Evolutionary conservation across 30 jellyfish, hydroid and myxozoan species (phyloP), one percentile per base, ranked within the genome.

Genomic region (Nemopilema nomurai): DNA sequence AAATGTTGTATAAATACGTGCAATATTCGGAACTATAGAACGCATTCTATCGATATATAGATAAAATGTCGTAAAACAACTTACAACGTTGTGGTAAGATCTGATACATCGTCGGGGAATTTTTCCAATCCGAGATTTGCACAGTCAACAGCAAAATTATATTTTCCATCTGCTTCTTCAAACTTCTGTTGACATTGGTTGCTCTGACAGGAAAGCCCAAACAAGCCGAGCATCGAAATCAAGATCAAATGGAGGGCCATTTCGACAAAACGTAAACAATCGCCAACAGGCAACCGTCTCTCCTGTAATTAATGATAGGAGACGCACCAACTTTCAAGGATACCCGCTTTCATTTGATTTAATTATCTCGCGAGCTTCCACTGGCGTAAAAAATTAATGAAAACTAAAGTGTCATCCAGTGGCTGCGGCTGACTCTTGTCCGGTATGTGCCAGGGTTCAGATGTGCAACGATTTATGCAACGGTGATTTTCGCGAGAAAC

Each of bases 51-150:
- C 29, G 7, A 4, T 63, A 18, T 3, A 63, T 3, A 63, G 30
- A 62, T 6, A 76, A 13, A 25, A 62, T 22, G 53, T 18, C 18
- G 26, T 18, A 20, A 31, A 28, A 23, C 6, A 70, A 85, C 99
- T 95, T 83, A 95, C 99, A 95, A 67, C 28, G 81, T 83, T 13
- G 97, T 85, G 0, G 99, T 91, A 50, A 90, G 79, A 26, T 76
- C 91, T 30, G 96, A 89, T 26, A 95, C 17, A 32, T 78, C 88
- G 4, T 81, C 69, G 0, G 99, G 99, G 22, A 95, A 81, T 25
- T 80, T 66, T 27, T 77, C 90, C 69, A 95, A 57, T 57, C 97
- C 99, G 22, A 70, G 92, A 84, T 95, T 90, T 82, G 97, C 87
- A 89, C 99, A 95, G 72, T 95, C 99, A 30, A 93, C 96, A 20